Evolutionary conservation across 2,797 vertebrate genomes (phyloP).

Genomic region (Acrossocheilus wenchowensis): DNA sequence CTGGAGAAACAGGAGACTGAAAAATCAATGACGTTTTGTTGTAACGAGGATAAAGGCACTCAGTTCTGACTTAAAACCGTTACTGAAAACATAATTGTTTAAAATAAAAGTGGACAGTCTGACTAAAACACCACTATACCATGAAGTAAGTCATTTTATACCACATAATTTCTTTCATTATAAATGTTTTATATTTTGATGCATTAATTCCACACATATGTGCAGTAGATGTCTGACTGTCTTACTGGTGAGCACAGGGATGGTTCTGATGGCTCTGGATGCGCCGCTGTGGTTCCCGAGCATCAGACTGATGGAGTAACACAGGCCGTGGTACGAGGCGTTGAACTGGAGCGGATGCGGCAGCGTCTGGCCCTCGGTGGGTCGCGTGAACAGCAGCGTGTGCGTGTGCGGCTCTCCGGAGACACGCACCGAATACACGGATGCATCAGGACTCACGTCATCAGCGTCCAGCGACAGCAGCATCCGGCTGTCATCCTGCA

Average conservation of each 20-base stretch:
- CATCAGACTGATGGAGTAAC: constrained; percentile 89
- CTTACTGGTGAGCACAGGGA: constrained; percentile 91
- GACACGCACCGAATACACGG: constrained; percentile 87
- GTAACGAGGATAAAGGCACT: background rate
- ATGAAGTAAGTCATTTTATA: background rate
- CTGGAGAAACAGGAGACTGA: constrained; percentile 1
- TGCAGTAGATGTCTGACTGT: background rate
- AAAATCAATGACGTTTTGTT: background rate
- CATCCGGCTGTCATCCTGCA: constrained; percentile 82
- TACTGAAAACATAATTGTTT: background rate
- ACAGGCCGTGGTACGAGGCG: constrained; percentile 87
- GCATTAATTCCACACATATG: background rate
- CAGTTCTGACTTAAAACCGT: background rate
- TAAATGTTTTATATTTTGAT: background rate
- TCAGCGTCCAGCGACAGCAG: constrained; percentile 81
- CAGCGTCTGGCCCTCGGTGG: constrained; percentile 76
- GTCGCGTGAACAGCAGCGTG: constrained; percentile 81
- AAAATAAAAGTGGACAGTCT: background rate
- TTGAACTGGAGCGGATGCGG: constrained; percentile 84
- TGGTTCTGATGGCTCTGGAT: constrained; percentile 80
- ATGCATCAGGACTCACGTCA: constrained; percentile 81
- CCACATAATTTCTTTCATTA: background rate
- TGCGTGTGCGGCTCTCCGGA: constrained; percentile 86
- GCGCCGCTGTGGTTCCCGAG: constrained; percentile 79
- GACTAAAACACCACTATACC: background rate